Evolutionary conservation across 2,797 vertebrate genomes (phyloP).

Genomic region (Taenioides sp.): DNA sequence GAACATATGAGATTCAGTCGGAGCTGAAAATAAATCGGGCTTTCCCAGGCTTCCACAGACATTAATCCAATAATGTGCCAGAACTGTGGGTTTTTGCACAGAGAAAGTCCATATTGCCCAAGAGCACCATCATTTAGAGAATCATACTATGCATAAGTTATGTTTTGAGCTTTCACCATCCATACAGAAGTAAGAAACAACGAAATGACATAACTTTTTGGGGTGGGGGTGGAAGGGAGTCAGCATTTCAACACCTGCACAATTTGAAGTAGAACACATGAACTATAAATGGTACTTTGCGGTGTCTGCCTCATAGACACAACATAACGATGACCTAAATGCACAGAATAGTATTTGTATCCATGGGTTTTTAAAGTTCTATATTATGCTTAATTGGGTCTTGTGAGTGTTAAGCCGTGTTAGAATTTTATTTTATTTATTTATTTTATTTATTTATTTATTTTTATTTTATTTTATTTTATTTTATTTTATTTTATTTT

Average conservation of each 20-base stretch:
- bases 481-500: no score
- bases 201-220: no score
- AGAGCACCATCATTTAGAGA: constrained; percentile 8
- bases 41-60: constrained; percentile 21
- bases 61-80: constrained; percentile 11
- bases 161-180: not conserved
- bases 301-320: not conserved
- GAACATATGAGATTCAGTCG: constrained; percentile 28
- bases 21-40: constrained; percentile 38
- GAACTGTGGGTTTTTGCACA: not conserved
- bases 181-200: not conserved
- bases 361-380: no score
- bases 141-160: not conserved
- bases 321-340: not conserved
- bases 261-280: not conserved
- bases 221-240: no score
- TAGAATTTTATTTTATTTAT: no score
- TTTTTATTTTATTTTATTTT: no score
- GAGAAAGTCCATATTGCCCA: constrained; percentile 1
- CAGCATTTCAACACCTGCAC: not conserved
- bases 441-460: no score
- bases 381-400: no score
- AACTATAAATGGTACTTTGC: not conserved
- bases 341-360: no score
- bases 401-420: no score